Conservation (phyloP, 1,140 invertebrate genomes). For the Orchestia grillus region DNA sequence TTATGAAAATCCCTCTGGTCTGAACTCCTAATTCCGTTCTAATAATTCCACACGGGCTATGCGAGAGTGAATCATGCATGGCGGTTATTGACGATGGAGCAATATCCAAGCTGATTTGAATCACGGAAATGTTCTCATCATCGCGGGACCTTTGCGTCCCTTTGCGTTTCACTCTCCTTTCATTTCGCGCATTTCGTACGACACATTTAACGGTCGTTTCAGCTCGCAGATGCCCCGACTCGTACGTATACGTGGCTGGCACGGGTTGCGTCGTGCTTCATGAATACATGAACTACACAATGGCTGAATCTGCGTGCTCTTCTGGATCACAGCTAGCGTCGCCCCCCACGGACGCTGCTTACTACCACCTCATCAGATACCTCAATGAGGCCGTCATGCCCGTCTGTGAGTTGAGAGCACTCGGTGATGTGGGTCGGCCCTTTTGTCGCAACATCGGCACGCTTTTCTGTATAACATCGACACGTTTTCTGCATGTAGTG, state of each 20-base stretch:
- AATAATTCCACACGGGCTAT: no score
- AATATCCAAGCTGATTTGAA: no score
- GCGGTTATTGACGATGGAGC: no score
- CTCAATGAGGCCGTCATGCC: not conserved
- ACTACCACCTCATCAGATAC: not conserved
- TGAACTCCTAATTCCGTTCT: no score
- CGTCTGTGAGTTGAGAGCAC: not conserved
- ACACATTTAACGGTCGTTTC: not conserved
- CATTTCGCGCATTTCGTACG: not conserved
- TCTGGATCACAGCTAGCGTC: not conserved
- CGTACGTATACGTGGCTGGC: not conserved
- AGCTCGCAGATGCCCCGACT: not conserved
- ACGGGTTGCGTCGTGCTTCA: not conserved
- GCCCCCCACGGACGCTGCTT: conserved; percentile 22
- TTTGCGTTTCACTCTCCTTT: not conserved
- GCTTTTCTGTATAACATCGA: no score
- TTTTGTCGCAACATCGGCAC: no score
- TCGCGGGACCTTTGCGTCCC: not conserved
- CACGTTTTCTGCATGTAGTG: no score
- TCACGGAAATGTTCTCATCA: no score
- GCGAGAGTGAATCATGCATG: no score
- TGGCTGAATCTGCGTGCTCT: not conserved
- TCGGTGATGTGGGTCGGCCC: no score
- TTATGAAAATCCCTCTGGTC: no score
- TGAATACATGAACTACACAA: not conserved